Evolutionary conservation across 2,888 invertebrate species (phyloP), one percentile per base, ranked within the genome.

Genomic region (Petrolisthes cinctipes): DNA sequence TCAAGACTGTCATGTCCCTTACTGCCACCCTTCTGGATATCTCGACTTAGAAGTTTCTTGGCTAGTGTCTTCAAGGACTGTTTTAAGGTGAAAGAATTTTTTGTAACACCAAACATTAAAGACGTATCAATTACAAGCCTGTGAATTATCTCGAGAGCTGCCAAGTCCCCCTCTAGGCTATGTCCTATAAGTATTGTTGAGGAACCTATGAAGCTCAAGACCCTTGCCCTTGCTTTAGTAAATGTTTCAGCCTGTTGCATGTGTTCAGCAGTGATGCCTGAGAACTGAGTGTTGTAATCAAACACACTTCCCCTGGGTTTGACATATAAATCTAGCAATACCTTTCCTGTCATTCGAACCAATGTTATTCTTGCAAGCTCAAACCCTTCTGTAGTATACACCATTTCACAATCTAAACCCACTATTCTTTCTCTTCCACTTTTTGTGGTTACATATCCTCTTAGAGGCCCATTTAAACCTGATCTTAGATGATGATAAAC

Each of bases 401-500:
- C 90, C 92, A 92, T 92, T 71, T 92, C 92, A 83, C 92, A 92
- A 86, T 92, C 92, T n/a, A 92, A 71, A 7, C 91, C 92, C 73
- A 90, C 91, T 5, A 91, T 87, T 54, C 85, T 85, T 37, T 81
- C 93, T 81, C 93, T 93, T 79, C 93, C 93, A 86, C 93, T 92
- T 0, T 92, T 90, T 2, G 96, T 96, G 82, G 94, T 93, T 0
- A 95, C 95, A 92, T 94, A 96, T 54, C 95, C 95, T 23, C 94
- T 94, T 90, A 95, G 94, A 0, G 96, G 96, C 0, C 96, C 96
- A 92, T 97, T 97, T 91, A 95, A 93, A 4, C 97, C 96, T 4
- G 94, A 94, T 17, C 93, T 93, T 0, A 95, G 93, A 0, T 97
- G 97, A 82, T 94, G 95, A 96, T 96, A 97, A 0, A 97, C 97